These are phyloP conservation scores for Drosophila auraria DNA, from an alignment of 1,140 invertebrate genomes.

Conservation along the genomic window DNA sequence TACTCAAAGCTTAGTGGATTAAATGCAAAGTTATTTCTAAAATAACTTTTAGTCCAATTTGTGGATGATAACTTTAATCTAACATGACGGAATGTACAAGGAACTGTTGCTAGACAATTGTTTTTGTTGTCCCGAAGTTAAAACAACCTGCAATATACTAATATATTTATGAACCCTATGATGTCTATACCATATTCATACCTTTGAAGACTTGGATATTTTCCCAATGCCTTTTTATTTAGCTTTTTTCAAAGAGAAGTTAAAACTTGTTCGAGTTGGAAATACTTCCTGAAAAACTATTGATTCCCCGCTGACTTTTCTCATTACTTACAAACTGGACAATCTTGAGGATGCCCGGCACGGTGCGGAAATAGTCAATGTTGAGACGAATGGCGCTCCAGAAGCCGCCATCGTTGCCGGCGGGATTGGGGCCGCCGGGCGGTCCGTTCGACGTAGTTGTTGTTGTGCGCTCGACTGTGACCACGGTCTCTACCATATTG, in stretches of 20 bases:
- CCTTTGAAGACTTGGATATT: too few relatives aligned
- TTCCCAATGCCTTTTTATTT: neutral
- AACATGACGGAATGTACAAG: too few relatives aligned
- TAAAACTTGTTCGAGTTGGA: too few relatives aligned
- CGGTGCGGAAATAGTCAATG: slow-evolving; percentile 87
- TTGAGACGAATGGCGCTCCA: slow-evolving; percentile 86
- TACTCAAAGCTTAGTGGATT: neutral
- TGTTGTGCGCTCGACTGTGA: slow-evolving; percentile 88
- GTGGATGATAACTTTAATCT: too few relatives aligned
- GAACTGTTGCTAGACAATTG: too few relatives aligned
- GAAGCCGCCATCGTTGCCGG: slow-evolving; percentile 85
- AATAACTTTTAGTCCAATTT: too few relatives aligned
- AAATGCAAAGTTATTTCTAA: neutral
- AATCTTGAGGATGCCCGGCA: slow-evolving; percentile 88
- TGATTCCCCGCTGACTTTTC: too few relatives aligned
- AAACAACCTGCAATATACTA: neutral
- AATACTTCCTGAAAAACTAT: too few relatives aligned
- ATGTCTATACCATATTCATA: neutral
- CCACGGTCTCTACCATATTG: slow-evolving; percentile 89
- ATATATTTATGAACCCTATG: neutral
- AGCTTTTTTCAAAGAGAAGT: neutral
- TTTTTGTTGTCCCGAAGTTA: too few relatives aligned
- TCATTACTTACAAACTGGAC: slow-evolving; percentile 87
- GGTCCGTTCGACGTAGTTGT: slow-evolving; percentile 86
- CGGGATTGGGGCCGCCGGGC: slow-evolving; percentile 84